Evolutionary conservation across 2,113 vertebrate species (phyloP).

Genomic region (Bettongia penicillata): DNA sequence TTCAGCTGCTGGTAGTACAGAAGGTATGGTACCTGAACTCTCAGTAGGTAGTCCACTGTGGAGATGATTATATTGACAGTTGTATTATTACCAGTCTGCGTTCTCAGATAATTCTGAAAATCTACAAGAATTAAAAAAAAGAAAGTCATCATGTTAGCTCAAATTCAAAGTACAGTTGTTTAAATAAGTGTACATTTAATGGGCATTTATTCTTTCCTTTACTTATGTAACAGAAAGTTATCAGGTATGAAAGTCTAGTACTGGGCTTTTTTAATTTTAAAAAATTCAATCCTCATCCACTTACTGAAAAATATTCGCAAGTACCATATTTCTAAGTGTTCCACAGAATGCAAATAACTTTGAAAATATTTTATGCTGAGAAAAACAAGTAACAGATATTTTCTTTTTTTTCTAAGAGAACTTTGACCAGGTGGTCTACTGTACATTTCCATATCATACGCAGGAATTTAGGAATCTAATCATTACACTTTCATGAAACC

Average conservation of each 20-base stretch:
- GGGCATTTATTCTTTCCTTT: neutral
- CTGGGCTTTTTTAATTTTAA: neutral
- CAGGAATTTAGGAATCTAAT: neutral
- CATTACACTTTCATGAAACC: neutral
- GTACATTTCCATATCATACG: neutral
- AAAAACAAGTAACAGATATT: neutral
- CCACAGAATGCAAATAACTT: neutral
- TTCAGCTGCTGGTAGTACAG: neutral
- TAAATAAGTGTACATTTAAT: neutral
- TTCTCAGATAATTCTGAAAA: slow-evolving; percentile 98
- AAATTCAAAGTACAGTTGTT: neutral
- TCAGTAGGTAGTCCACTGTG: slow-evolving; percentile 96
- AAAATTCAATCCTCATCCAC: neutral
- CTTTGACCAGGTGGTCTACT: neutral
- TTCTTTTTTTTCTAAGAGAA: neutral
- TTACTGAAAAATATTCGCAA: neutral
- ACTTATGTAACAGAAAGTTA: neutral
- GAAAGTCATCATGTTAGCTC: neutral
- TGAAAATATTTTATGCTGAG: neutral
- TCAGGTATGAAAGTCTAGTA: neutral
- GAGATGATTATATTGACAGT: slow-evolving; percentile 99
- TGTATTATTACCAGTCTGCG: slow-evolving; percentile 97
- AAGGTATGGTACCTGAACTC: slow-evolving; percentile 90
- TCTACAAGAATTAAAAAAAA: slow-evolving; percentile 81
- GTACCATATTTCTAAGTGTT: neutral